Percentiles rank a stretch among this genome's conserved stretches.
Conservation (phyloP, 2,888 invertebrate species). For the Schrankia costaestrigalis region DNA sequence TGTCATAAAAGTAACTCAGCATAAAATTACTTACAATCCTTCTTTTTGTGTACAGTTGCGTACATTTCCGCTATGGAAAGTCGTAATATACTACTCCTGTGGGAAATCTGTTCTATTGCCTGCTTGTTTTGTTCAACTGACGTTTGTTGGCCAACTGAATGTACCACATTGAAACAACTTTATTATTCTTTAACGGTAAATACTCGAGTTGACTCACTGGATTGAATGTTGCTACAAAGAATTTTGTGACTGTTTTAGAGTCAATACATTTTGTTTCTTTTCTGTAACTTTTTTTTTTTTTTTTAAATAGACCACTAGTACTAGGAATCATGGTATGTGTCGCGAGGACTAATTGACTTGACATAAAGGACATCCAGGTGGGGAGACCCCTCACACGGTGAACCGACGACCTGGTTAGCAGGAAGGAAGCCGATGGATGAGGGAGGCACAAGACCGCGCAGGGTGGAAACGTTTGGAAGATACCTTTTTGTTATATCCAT, state of each 20-base stretch:
- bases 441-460: no score
- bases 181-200: conserved; percentile 27
- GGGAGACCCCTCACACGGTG: no score
- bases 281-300: no score
- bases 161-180: conserved; percentile 36
- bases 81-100: conserved; percentile 60
- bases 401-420: no score
- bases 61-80: conserved; percentile 54
- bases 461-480: no score
- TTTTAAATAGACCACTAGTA: no score
- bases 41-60: conserved; percentile 40
- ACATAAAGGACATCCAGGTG: no score
- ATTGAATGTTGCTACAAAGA: conserved; percentile 16
- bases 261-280: no score
- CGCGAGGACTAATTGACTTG: no score
- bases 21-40: conserved; percentile 31
- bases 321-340: no score
- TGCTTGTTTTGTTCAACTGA: conserved; percentile 66
- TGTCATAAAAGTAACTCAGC: conserved; percentile 30
- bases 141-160: conserved; percentile 48
- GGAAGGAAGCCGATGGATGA: no score
- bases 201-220: conserved; percentile 24
- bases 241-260: conserved; percentile 15
- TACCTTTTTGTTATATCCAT: no score
- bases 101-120: conserved; percentile 73